phyloP scores from a whole-genome alignment of 1,140 invertebrate genomes.

The Meloidogyne floridensis region DNA sequence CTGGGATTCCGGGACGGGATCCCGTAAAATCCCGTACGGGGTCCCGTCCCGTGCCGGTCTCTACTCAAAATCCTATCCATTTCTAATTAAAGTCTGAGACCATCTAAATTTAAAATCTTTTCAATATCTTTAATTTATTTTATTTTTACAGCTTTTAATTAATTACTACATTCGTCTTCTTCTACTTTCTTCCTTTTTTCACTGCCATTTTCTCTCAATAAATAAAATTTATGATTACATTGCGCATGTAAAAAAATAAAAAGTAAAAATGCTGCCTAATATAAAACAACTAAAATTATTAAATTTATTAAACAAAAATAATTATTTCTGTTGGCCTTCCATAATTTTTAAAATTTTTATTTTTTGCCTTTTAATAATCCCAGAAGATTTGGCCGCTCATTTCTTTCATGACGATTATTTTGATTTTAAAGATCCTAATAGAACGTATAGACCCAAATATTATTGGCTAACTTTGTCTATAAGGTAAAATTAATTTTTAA shows the following conservation, averaged over 20 bases:
- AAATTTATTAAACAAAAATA: not conserved
- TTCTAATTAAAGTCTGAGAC: too few relatives aligned
- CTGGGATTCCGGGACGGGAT: too few relatives aligned
- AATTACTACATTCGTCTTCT: not conserved
- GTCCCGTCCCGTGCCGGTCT: too few relatives aligned
- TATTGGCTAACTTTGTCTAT: conserved; percentile 46
- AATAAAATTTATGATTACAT: too few relatives aligned
- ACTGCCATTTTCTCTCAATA: too few relatives aligned
- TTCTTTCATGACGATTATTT: conserved; percentile 9
- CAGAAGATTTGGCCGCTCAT: not conserved
- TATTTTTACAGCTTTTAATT: not conserved
- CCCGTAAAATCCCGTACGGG: too few relatives aligned
- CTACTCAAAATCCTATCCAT: too few relatives aligned
- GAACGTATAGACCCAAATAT: conserved; percentile 37
- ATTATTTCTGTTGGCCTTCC: not conserved
- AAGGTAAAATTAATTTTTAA: conserved; percentile 17
- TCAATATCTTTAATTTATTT: not conserved
- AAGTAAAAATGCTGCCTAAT: not conserved
- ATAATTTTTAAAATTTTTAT: conserved; percentile 8
- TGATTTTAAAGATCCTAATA: conserved; percentile 2
- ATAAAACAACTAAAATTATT: not conserved
- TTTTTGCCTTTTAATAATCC: not conserved
- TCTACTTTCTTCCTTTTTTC: too few relatives aligned
- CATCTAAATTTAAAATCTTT: not conserved
- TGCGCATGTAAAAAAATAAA: too few relatives aligned